Evolutionary conservation across 2,888 invertebrate genomes (phyloP), one percentile per base, ranked within the genome.

Genomic region (Empis stercorea): DNA sequence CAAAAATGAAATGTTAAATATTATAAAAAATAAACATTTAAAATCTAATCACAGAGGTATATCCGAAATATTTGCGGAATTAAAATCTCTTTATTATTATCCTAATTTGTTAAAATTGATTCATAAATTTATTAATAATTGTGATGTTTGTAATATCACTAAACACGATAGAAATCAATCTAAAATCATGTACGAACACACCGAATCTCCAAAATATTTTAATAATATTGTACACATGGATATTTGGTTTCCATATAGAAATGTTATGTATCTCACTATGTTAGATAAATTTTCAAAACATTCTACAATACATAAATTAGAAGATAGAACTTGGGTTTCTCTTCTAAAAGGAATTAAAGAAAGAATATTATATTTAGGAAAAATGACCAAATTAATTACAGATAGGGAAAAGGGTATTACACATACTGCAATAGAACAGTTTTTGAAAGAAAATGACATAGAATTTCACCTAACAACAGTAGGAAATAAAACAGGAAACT

Each of bases 401-500:
- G 44, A 44, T 16, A 30, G 16, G 6, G 45, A 48, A 14, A 38
- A 14, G 13, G 43, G 43, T 10, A 44, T 43, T 7, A 36, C 39
- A 9, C 45, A 50, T 15, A 45, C n/a, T 43, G n/a, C 23, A n/a
- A 39, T 47, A 10, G 32, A 15, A 37, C 27, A 42, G 20, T 47
- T 47, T 30, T 30, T 47, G 2, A 43, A 37, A 39, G 44, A 47
- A 30, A 48, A 48, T 15, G 7, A 27, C 6, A 48, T 45, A 20
- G 34, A 40, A 7, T 39, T 42, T 7, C 51, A 51, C 23, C 3
- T 43, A 14, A 51, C 46, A 13, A 49, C 48, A 10, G 36, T 47
- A 23, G 30, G 36, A 15, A 36, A 30, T 13, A 48, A 51, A 45
- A 47, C 51, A 14, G 51, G 48, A 2, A 51, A 51, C 34, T 27